Percentiles rank a stretch among this genome's conserved stretches.
These are phyloP conservation scores for Smithornis capensis DNA, from an alignment of 2,113 vertebrate species.

Conservation along the genomic window DNA sequence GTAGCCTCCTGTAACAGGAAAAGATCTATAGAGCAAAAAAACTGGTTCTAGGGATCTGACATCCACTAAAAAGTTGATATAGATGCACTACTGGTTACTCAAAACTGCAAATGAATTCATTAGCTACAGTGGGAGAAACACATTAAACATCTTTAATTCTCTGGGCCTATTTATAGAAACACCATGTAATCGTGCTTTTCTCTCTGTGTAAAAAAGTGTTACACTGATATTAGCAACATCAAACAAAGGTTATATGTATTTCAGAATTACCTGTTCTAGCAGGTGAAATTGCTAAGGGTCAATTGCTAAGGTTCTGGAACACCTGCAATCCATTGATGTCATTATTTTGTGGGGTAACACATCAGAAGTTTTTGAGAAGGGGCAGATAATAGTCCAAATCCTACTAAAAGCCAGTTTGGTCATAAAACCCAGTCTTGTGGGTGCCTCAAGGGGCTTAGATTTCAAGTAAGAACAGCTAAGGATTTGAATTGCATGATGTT, in stretches of 20 bases:
- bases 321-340: not conserved
- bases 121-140: not conserved
- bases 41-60: not conserved
- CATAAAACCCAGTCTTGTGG: not conserved
- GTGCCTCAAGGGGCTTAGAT: not conserved
- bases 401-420: not conserved
- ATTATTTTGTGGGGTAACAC: not conserved
- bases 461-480: not conserved
- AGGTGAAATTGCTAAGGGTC: not conserved
- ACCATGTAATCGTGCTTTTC: not conserved
- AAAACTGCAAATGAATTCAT: not conserved
- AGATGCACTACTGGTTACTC: not conserved
- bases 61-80: not conserved
- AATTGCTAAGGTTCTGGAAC: not conserved
- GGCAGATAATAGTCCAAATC: not conserved
- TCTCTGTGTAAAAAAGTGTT: not conserved
- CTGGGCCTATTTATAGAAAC: not conserved
- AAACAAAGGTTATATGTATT: not conserved
- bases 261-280: not conserved
- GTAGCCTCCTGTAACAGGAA: not conserved
- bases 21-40: not conserved
- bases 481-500: not conserved
- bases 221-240: not conserved
- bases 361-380: not conserved
- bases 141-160: not conserved